These are phyloP conservation scores for Myiozetetes cayanensis DNA, from an alignment of 2,113 vertebrate genomes.

Conservation along the genomic window DNA sequence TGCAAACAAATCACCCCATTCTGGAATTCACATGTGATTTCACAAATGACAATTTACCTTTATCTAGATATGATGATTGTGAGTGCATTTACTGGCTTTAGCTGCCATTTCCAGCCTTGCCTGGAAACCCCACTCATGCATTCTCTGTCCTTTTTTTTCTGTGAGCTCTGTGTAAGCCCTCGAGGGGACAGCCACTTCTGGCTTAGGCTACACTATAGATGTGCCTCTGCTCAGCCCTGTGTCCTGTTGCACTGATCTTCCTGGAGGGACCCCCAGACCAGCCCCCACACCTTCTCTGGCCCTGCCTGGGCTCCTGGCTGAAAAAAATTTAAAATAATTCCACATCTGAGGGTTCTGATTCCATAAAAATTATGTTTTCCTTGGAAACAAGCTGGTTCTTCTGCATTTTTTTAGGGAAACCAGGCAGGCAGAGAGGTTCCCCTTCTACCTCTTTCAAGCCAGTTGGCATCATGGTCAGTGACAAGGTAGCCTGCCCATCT, in stretches of 20 bases:
- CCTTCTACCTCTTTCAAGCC: background rate
- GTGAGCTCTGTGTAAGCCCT: background rate
- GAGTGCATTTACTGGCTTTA: background rate
- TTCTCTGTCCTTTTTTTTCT: background rate
- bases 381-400: background rate
- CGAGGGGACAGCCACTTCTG: fast-evolving
- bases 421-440: background rate
- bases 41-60: background rate
- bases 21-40: background rate
- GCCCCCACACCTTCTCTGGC: background rate
- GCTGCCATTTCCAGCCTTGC: background rate
- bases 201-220: background rate
- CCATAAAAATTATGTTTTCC: background rate
- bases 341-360: background rate
- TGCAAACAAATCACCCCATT: background rate
- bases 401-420: background rate
- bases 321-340: background rate
- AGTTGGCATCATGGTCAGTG: background rate
- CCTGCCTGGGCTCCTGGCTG: background rate
- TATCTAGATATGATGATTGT: background rate
- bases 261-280: background rate
- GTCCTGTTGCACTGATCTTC: background rate
- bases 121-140: background rate
- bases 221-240: background rate
- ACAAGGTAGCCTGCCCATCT: background rate